Percentiles rank a stretch among this genome's conserved stretches.
Evolutionary conservation across 2,888 invertebrate genomes (phyloP).

Genomic region (Autographa pulchrina): DNA sequence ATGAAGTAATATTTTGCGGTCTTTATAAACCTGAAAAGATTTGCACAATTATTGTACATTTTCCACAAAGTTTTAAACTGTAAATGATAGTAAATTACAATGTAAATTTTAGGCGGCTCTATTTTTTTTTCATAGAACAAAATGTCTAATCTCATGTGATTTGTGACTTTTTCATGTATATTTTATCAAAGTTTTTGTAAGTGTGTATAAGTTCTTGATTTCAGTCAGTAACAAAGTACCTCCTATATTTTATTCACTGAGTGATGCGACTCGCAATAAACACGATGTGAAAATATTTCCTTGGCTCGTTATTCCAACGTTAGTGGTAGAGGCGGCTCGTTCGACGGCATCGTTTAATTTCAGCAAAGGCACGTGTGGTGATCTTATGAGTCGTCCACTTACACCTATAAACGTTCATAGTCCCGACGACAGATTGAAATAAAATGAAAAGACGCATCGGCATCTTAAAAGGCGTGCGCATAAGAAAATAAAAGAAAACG

Average conservation of each 20-base stretch:
- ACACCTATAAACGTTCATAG: slow-evolving; percentile 52
- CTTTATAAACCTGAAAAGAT: not conserved
- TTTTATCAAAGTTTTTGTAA: slow-evolving; percentile 21
- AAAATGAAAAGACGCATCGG: slow-evolving; percentile 74
- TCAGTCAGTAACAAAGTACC: slow-evolving; percentile 27
- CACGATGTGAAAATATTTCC: slow-evolving; percentile 49
- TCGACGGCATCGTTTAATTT: slow-evolving; percentile 54
- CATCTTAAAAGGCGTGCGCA: slow-evolving; percentile 77
- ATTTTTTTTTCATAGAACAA: not conserved
- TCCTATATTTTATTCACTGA: slow-evolving; percentile 41
- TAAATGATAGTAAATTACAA: not conserved
- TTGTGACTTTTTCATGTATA: slow-evolving; percentile 12
- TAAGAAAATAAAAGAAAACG: slow-evolving; percentile 78
- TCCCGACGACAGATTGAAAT: slow-evolving; percentile 71
- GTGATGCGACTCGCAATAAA: slow-evolving; percentile 44
- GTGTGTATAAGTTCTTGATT: slow-evolving; percentile 13
- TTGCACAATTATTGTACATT: not conserved
- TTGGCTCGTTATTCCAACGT: slow-evolving; percentile 42
- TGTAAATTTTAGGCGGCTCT: not conserved
- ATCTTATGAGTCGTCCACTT: slow-evolving; percentile 50
- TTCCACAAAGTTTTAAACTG: not conserved
- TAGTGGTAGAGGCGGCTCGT: slow-evolving; percentile 40
- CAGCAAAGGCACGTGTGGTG: slow-evolving; percentile 43
- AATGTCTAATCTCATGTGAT: not conserved
- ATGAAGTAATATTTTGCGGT: not conserved